Evolutionary conservation across 2,113 vertebrate species (phyloP), one percentile per base, ranked within the genome.

Genomic region (Tachysurus vachellii): DNA sequence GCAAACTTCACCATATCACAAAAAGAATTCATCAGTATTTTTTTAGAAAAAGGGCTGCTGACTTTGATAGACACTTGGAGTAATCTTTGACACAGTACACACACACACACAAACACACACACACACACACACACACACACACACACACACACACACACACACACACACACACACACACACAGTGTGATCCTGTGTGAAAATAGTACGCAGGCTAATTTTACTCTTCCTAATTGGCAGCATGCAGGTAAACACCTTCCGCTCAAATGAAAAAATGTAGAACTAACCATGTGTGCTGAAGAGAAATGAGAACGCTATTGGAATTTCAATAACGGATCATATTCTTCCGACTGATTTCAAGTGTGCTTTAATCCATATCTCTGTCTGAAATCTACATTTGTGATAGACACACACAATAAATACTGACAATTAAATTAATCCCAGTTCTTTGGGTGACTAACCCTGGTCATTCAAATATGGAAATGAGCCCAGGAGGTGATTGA

Each of bases 201-300:
- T 71, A 84, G 56, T 81, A 83, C 1, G 82, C 71, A 80, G 47
- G 83, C 68, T 82, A 80, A 54, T 83, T 88, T 47, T 75, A 17
- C 82, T 80, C 44, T 73, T 66, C 79, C 76, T 90, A 90, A 90
- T 90, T 86, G 87, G 87, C 89, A 80, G 81, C 84, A 81, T 82
- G 76, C 87, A 84, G 85, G 80, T 88, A 90, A 80, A 85, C 70
- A 47, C 77, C 57, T 84, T 85, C 23, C 26, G 13, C 68, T 50
- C 31, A 44, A 61, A 82, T 42, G 68, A 56, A 31, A 53, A 44
- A 17, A 28, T 61, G 80, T 50, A 75, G 80, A 50, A 36, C 80
- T 82, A 75, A 82, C 42, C 42, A 36, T 62, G 68, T 62, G 66
- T 53, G 80, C 68, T 64, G 80, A 54, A n/a, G 53, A 86, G 77